Conservation (phyloP, 2,888 invertebrate genomes). For the Coenonympha glycerion region DNA sequence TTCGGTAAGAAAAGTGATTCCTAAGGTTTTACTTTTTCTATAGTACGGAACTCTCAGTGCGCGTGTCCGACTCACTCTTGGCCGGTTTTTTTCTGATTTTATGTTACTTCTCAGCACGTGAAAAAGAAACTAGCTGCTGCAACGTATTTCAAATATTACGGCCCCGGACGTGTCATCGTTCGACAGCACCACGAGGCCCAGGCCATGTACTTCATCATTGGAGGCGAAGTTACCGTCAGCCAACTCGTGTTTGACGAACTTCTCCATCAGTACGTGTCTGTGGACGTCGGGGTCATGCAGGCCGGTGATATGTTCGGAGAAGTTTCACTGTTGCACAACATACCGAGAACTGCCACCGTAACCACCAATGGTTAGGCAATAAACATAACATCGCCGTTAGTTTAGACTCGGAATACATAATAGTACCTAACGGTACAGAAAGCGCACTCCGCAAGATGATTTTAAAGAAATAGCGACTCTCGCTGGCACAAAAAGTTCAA, state of each 20-base stretch:
- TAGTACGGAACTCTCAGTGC: too few relatives aligned
- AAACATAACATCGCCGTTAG: background rate
- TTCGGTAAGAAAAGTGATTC: too few relatives aligned
- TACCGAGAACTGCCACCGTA: slow-evolving; percentile 77
- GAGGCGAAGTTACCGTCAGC: slow-evolving; percentile 73
- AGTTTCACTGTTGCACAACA: slow-evolving; percentile 77
- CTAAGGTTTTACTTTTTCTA: too few relatives aligned
- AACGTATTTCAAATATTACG: slow-evolving; percentile 78
- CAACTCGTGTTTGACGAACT: slow-evolving; percentile 70
- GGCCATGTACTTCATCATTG: slow-evolving; percentile 79
- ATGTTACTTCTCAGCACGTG: slow-evolving; percentile 59
- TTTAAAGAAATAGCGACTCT: too few relatives aligned
- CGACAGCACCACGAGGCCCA: slow-evolving; percentile 77
- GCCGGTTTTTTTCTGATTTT: background rate
- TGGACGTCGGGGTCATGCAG: slow-evolving; percentile 69
- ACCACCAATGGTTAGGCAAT: slow-evolving; percentile 66
- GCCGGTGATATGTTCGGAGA: slow-evolving; percentile 81
- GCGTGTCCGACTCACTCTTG: too few relatives aligned
- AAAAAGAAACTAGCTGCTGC: slow-evolving; percentile 77
- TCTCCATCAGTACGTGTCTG: slow-evolving; percentile 56
- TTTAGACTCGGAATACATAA: too few relatives aligned
- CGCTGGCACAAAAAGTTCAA: too few relatives aligned
- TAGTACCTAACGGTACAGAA: too few relatives aligned
- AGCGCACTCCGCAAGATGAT: too few relatives aligned
- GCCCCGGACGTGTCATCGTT: slow-evolving; percentile 76